phyloP scores from a whole-genome alignment of 2,113 vertebrate genomes.

The Trochalopteron elliotii region DNA sequence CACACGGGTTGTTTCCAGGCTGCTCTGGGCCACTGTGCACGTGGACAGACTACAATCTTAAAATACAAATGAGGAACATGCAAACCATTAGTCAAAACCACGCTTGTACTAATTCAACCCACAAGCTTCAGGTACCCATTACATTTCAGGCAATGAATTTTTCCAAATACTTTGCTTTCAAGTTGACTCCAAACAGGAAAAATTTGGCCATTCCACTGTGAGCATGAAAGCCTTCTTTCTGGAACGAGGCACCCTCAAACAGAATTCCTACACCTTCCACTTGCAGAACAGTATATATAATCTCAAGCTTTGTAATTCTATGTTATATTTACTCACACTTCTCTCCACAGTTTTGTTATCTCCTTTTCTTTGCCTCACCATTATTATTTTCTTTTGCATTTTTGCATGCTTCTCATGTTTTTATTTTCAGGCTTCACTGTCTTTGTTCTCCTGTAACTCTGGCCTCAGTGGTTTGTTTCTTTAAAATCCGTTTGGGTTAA shows the following conservation, averaged over 20 bases:
- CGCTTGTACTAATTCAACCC: not conserved
- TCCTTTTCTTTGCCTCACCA: not conserved
- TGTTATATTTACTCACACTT: not conserved
- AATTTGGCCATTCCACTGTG: not conserved
- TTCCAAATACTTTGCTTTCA: not conserved
- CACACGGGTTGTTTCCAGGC: not conserved
- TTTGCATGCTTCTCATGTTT: not conserved
- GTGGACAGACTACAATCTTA: accelerated
- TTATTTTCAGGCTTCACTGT: not conserved
- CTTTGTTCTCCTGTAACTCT: not conserved
- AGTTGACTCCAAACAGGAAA: not conserved
- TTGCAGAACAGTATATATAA: not conserved
- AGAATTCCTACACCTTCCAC: not conserved
- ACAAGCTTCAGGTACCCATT: not conserved
- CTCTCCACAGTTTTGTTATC: not conserved
- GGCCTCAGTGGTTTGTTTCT: not conserved
- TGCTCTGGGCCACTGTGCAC: not conserved
- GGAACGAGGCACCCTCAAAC: not conserved
- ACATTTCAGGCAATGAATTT: not conserved
- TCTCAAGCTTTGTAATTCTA: not conserved
- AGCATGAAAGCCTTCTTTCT: not conserved
- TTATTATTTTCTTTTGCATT: not conserved
- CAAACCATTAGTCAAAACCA: not conserved
- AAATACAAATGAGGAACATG: not conserved
- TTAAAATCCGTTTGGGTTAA: not conserved